Evolutionary conservation across 1,140 invertebrate species (phyloP).

Genomic region (Aphis craccivora): DNA sequence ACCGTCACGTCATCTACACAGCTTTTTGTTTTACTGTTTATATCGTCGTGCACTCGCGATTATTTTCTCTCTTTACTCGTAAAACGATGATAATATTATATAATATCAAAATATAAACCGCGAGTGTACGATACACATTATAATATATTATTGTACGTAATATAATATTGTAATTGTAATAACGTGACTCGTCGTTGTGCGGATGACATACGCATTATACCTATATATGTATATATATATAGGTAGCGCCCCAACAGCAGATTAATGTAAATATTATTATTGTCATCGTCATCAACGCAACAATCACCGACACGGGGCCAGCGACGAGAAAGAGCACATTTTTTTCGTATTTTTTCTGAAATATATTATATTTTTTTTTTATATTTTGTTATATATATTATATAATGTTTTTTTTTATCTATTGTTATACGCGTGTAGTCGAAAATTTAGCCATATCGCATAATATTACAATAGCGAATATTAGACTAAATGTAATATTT

Average conservation of each 20-base stretch:
- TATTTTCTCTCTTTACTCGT: neutral
- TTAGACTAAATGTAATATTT: conserved; percentile 13
- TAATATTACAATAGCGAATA: neutral
- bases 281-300: neutral
- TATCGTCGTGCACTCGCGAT: neutral
- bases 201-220: too few relatives aligned
- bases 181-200: neutral
- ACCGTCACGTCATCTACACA: neutral
- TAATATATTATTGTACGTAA: neutral
- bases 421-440: conserved; percentile 32
- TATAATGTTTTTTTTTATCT: neutral
- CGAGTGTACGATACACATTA: neutral
- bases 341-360: neutral
- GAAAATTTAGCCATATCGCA: conserved; percentile 31
- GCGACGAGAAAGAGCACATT: neutral
- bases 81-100: too few relatives aligned
- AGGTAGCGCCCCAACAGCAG: neutral
- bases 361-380: conserved; percentile 26
- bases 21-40: neutral
- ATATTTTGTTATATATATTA: conserved; percentile 16
- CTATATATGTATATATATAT: neutral
- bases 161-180: neutral
- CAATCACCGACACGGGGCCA: neutral
- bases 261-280: neutral
- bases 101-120: neutral